Base-by-base conservation (phyloP, 2,113 vertebrate species). In the Halcyon malimbica region DNA sequence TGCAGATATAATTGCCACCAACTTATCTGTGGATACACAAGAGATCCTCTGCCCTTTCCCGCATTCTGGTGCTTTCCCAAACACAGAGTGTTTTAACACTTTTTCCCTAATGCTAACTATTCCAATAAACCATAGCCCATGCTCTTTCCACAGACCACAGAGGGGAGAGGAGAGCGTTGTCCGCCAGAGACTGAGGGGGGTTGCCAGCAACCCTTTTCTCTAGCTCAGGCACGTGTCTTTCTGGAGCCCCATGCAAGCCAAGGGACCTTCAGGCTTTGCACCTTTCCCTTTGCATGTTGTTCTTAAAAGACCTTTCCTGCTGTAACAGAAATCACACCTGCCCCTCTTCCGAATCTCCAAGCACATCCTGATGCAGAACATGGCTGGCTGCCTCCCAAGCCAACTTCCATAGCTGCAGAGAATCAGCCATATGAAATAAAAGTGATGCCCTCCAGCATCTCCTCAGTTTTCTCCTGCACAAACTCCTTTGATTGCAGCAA, bases 301-400 rank as follows among this genome's bases (percentile, higher is more conserved):
- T 93, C 62, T 73, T 33, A 75, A 54, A 83, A 26, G 50, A 57
- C 25, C 54, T 77, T 57, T 51, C 54, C 41, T 37, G 31, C 33
- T n/a, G 50, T 50, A 57, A 41, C 28, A 68, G 62, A 84, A 84
- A 46, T 35, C 53, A 75, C 20, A 37, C 25, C 4, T 5, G 11
- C 41, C n/a, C 18, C 14, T 42, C 70, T 82, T 64, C 31, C 35
- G 33, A 57, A 65, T 88, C 91, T 90, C 48, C 51, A 77, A 65
- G 44, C 67, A 71, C 74, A 57, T 51, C 67, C 65, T 33, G 54
- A 67, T 70, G 60, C 46, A 80, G 63, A 93, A 76, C n/a, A 16
- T 1, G 2, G 44, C n/a, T 0, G 0, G 48, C n/a, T 0, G 1
- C 56, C 42, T 84, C 80, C 80, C 74, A 28, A 74, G 33, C 18